Evolutionary conservation across 2,888 invertebrate genomes (phyloP).

Genomic region (Unio delphinus): DNA sequence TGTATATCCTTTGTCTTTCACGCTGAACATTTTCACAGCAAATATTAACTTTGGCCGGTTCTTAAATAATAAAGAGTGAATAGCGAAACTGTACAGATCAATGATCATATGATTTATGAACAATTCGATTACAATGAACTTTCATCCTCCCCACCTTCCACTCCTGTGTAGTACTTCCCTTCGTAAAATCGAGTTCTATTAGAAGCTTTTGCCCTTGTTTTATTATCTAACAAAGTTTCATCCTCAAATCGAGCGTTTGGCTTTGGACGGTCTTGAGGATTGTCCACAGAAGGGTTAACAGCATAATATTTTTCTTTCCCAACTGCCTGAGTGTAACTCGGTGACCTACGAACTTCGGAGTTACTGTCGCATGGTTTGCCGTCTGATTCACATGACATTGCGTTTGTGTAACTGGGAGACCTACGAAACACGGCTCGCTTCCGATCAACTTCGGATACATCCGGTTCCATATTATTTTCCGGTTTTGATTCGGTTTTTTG

Average conservation of each 20-base stretch:
- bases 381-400: constrained; percentile 24
- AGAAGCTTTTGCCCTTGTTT: constrained; percentile 2
- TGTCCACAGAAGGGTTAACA: background rate
- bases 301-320: constrained; percentile 3
- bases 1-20: too few species aligned
- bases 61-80: too few species aligned
- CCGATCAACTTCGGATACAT: constrained; percentile 28
- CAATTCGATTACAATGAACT: constrained; percentile 28
- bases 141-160: constrained; percentile 35
- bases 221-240: constrained; percentile 17
- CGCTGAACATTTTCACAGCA: too few species aligned
- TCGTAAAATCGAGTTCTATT: constrained; percentile 44
- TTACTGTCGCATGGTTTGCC: constrained; percentile 18
- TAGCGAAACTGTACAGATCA: too few species aligned
- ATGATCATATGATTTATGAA: too few species aligned
- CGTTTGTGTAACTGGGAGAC: constrained; percentile 55
- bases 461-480: constrained; percentile 8
- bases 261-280: too few species aligned
- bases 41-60: too few species aligned
- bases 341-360: constrained; percentile 3
- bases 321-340: constrained; percentile 1
- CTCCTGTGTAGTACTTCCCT: constrained; percentile 62
- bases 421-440: constrained; percentile 37
- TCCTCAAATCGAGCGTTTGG: constrained; percentile 11
- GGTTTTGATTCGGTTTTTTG: constrained; percentile 13